Evolutionary conservation across 1,140 invertebrate genomes (phyloP).

Genomic region (Heterodera schachtii): DNA sequence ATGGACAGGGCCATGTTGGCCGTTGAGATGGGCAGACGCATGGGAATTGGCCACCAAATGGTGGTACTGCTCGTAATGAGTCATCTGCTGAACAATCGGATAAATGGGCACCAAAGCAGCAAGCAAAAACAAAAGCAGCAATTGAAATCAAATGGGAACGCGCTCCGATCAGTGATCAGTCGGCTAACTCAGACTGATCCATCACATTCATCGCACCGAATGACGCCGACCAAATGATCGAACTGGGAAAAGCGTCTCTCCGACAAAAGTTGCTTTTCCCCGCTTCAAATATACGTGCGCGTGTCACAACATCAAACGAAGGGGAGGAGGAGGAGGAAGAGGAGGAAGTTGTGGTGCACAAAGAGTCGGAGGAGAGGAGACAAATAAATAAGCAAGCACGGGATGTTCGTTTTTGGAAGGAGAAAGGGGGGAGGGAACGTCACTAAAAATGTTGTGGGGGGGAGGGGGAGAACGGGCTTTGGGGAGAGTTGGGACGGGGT

Average conservation of each 20-base stretch:
- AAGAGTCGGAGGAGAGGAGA: neutral
- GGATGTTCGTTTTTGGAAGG: constrained; percentile 1
- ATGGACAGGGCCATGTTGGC: neutral
- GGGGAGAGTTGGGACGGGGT: neutral
- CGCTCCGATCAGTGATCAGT: neutral
- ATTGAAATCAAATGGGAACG: no score
- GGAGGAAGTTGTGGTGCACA: neutral
- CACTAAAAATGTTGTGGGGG: neutral
- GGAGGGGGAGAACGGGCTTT: neutral
- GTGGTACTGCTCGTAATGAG: constrained; percentile 6
- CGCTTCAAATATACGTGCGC: neutral
- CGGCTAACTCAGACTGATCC: neutral
- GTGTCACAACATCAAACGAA: neutral
- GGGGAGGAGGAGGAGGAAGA: no score
- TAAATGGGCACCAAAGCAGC: no score
- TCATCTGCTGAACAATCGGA: neutral
- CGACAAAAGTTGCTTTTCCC: constrained; percentile 2
- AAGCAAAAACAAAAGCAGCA: no score
- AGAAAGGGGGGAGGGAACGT: neutral
- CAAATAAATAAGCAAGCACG: neutral
- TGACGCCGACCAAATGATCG: no score
- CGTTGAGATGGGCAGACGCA: neutral
- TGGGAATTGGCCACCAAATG: neutral
- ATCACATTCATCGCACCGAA: neutral
- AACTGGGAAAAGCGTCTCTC: no score